These are phyloP conservation scores for Pseudorhiza aurosa DNA, from an alignment of 30 jellyfish, hydroid and myxozoan genomes.

Conservation along the genomic window DNA sequence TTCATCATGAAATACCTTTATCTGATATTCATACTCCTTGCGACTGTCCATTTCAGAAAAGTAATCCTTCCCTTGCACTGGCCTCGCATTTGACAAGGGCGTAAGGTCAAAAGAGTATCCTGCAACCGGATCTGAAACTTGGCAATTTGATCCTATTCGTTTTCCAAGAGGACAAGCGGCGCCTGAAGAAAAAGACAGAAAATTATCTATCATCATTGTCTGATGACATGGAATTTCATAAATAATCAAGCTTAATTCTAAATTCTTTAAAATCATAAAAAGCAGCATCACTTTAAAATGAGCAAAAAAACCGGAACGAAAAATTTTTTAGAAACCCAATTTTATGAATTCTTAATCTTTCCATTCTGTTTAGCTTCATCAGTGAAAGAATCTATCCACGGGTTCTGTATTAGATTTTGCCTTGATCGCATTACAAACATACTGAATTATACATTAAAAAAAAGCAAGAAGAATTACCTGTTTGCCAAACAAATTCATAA, in stretches of 20 bases:
- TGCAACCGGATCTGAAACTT: slow-evolving; percentile 62
- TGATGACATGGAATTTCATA: too few relatives aligned
- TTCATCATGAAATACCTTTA: slow-evolving; percentile 69
- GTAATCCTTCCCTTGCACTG: slow-evolving; percentile 52
- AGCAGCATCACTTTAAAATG: too few relatives aligned
- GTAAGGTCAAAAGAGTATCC: slow-evolving; percentile 66
- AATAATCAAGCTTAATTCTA: too few relatives aligned
- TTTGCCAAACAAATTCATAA: slow-evolving; percentile 72
- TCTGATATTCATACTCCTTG: slow-evolving; percentile 70
- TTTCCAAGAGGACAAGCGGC: slow-evolving; percentile 80
- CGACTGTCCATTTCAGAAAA: slow-evolving; percentile 30
- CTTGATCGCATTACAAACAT: background rate
- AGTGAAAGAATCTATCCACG: too few relatives aligned
- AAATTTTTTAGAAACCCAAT: too few relatives aligned
- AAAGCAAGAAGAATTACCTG: slow-evolving; percentile 52
- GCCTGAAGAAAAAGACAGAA: slow-evolving; percentile 15
- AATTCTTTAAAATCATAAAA: too few relatives aligned
- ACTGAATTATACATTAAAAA: background rate
- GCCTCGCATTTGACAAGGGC: slow-evolving; percentile 55
- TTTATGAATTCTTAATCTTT: too few relatives aligned
- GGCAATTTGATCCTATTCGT: slow-evolving; percentile 44
- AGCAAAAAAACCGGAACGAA: too few relatives aligned
- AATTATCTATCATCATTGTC: too few relatives aligned
- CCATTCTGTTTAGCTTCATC: too few relatives aligned
- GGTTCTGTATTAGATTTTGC: background rate